phyloP scores from a whole-genome alignment of 2,888 invertebrate genomes.

The Fragum whitleyi region DNA sequence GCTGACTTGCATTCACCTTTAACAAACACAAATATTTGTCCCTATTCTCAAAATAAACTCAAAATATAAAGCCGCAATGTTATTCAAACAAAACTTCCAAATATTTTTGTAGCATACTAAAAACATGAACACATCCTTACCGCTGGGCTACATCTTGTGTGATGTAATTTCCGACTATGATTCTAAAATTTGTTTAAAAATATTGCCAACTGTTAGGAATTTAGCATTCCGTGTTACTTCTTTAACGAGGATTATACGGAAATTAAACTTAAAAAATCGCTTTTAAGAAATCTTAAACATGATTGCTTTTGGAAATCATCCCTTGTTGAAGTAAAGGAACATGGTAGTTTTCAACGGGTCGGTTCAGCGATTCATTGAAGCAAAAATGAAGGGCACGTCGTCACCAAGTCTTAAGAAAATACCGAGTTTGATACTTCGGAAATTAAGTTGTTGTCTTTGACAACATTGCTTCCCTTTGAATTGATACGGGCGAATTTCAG shows the following conservation, averaged over 20 bases:
- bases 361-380: slow-evolving; percentile 12
- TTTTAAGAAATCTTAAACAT: too few relatives aligned
- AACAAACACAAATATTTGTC: slow-evolving; percentile 30
- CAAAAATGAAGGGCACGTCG: slow-evolving; percentile 23
- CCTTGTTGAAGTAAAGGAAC: neutral
- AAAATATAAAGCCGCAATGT: slow-evolving; percentile 40
- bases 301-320: too few relatives aligned
- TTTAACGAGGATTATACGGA: too few relatives aligned
- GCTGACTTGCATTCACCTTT: slow-evolving; percentile 16
- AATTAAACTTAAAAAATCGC: too few relatives aligned
- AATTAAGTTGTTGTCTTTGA: slow-evolving; percentile 59
- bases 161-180: too few relatives aligned
- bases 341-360: neutral
- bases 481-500: slow-evolving; percentile 19
- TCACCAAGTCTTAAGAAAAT: slow-evolving; percentile 45
- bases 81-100: slow-evolving; percentile 54
- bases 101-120: slow-evolving; percentile 26
- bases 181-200: too few relatives aligned
- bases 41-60: slow-evolving; percentile 61
- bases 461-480: slow-evolving; percentile 48
- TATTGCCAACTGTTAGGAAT: too few relatives aligned
- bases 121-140: neutral
- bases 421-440: slow-evolving; percentile 50
- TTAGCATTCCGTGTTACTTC: too few relatives aligned
- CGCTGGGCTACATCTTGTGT: too few relatives aligned